phyloP scores from a whole-genome alignment of 2,888 invertebrate species.

The Ophion ventricosus region DNA sequence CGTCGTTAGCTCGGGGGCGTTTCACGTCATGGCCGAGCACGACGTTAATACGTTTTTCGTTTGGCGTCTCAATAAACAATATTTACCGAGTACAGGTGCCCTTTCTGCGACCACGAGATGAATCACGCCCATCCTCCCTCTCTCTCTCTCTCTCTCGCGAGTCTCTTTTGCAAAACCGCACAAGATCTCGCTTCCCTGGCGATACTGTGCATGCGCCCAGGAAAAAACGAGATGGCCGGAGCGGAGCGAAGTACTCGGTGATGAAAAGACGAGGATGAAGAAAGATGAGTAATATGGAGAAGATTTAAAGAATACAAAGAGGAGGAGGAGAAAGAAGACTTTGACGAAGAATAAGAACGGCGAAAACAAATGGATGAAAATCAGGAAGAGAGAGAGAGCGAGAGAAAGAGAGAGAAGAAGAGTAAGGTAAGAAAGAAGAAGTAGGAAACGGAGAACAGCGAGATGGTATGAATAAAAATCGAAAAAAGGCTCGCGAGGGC shows the following conservation, averaged over 20 bases:
- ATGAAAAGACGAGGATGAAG: slow-evolving; percentile 55
- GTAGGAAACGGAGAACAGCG: slow-evolving; percentile 28
- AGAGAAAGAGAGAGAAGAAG: slow-evolving; percentile 40
- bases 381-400: slow-evolving; percentile 9
- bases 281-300: slow-evolving; percentile 42
- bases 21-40: slow-evolving; percentile 63
- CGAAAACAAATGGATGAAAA: background rate
- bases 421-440: slow-evolving; percentile 40
- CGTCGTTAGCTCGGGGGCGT: slow-evolving; percentile 66
- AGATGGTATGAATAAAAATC: slow-evolving; percentile 58
- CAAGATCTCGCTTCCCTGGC: slow-evolving; percentile 40
- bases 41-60: slow-evolving; percentile 75
- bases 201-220: slow-evolving; percentile 57
- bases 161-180: slow-evolving; percentile 37
- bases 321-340: slow-evolving; percentile 7
- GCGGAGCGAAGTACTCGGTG: slow-evolving; percentile 20
- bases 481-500: slow-evolving; percentile 79
- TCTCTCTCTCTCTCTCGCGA: slow-evolving; percentile 45
- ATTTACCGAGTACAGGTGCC: slow-evolving; percentile 72
- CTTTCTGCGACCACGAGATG: slow-evolving; percentile 66
- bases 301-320: slow-evolving; percentile 5
- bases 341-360: background rate
- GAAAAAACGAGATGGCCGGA: slow-evolving; percentile 61
- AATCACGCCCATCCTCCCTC: slow-evolving; percentile 61
- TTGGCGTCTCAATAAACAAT: slow-evolving; percentile 75